Evolutionary conservation across 2,888 invertebrate genomes (phyloP), one percentile per base, ranked within the genome.

Genomic region (Troilus luridus): DNA sequence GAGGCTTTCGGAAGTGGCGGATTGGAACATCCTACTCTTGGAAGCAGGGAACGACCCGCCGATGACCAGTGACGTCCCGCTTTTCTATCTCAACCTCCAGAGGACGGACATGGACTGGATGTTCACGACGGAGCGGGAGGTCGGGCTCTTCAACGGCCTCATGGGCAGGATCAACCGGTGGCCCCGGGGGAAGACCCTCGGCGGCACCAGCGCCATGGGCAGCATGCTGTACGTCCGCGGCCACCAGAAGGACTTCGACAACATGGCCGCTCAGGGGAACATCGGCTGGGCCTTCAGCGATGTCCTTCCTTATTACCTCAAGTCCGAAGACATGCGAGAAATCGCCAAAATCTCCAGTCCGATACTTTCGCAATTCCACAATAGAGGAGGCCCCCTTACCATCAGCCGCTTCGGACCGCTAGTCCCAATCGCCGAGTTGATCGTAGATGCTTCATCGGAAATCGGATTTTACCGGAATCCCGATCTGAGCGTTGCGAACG

Each of bases 171-270:
- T 93, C 17, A 95, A 96, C 93, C 94, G 93, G 89, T 96, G 95
- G 95, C 95, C 95, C 0, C 94, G 95, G 24, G 96, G 96, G 0
- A 96, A 96, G 93, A 95, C 95, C 19, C 94, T 96, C n/a, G 97
- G 97, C 0, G 97, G 97, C 0, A 95, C 95, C 2, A 96, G 96
- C n/a, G 94, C 95, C 0, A 94, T 96, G 9, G 97, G 97, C 93
- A 95, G 94, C 19, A 96, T 97, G 96, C 92, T 96, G 0, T 96
- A 97, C 93, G 93, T 96, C 0, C 94, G 96, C 6, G 97, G 97
- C 0, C 96, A 96, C 93, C 95, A 95, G 6, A 93, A 93, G 7
- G 97, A 97, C 93, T 97, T 95, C 93, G 95, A 97, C 93, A 93
- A 94, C 0, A 97, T 97, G 97, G 95, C 95, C 9, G 93, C 93